Base-by-base conservation (phyloP, 1,140 invertebrate species). In the Sitophilus oryzae region DNA sequence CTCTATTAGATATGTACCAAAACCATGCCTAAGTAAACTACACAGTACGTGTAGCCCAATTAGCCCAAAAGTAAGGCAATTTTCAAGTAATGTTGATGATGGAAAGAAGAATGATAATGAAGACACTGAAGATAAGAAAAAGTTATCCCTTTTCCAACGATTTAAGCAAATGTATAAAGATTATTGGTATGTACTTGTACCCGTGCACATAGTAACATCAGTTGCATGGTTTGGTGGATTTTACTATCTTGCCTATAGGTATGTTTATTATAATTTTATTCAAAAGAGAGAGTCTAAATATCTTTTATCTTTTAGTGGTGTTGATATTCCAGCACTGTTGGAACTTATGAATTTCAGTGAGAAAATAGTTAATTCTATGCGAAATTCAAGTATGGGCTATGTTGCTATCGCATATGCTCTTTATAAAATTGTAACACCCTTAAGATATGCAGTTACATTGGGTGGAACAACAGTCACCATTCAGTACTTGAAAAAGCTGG, bases 131-230 rank as follows among this genome's bases (percentile, higher is more conserved):
- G 19, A 53, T 11, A 19, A 52, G 42, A 23, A 69, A 56, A 83
- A 86, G 62, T 59, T 76, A 20, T 76, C 82, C 3, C 62, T 94
- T 9, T 86, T 91, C 67, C 81, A 90, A 65, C 83, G 81, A 65
- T 93, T 96, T 72, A 96, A 95, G 72, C 76, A 86, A 66, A 88
- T 96, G 82, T 89, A 90, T 66, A 88, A 86, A 72, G 85, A 96
- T 68, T 96, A 97, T 74, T 96, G 93, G 88, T 93, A 96, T 74
- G 84, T 96, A 51, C 69, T 95, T 25, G 74, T 96, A 50, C 91
- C 90, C 22, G 91, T 96, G 0, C 93, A 98, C 74, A 63, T 90
- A 48, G 76, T 84, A 4, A 96, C 93, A 9, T 96, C 91, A 1
- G 70, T 81, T 47, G 78, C 84, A 52, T 97, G 93, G 93, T 84